phyloP scores from a whole-genome alignment of 2,888 invertebrate genomes.

The Lithophane socia region DNA sequence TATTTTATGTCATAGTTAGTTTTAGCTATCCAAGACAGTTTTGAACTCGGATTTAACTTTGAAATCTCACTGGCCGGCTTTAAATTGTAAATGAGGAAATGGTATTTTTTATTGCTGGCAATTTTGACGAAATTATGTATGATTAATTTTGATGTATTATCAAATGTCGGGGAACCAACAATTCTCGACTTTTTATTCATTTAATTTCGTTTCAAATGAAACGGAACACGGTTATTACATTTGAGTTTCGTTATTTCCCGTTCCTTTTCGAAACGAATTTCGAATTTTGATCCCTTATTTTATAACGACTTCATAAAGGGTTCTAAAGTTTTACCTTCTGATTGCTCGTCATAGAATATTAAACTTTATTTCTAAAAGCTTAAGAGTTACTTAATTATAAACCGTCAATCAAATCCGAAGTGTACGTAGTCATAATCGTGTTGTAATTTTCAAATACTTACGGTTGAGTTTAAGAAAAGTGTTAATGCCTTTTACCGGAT shows the following conservation, averaged over 20 bases:
- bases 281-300: not conserved
- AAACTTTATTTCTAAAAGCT: slow-evolving; percentile 37
- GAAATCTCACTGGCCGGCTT: not conserved
- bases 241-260: slow-evolving; percentile 12
- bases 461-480: slow-evolving; percentile 6
- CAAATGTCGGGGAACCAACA: not conserved
- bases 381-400: slow-evolving; percentile 21
- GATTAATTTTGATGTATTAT: not conserved
- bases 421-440: not conserved
- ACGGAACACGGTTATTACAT: slow-evolving; percentile 22
- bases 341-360: slow-evolving; percentile 41
- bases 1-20: slow-evolving; percentile 14
- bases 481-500: slow-evolving; percentile 11
- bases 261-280: slow-evolving; percentile 26
- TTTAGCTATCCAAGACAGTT: slow-evolving; percentile 14
- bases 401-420: slow-evolving; percentile 32
- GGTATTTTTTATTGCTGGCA: not conserved
- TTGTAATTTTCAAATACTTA: slow-evolving; percentile 34
- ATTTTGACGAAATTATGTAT: not conserved
- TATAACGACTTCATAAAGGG: slow-evolving; percentile 22
- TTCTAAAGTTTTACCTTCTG: slow-evolving; percentile 35
- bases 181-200: not conserved
- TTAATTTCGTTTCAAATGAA: slow-evolving; percentile 35
- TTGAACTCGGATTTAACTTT: not conserved
- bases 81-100: not conserved